Conservation (phyloP, 1,140 invertebrate species). For the Sweltsa coloradensis region DNA sequence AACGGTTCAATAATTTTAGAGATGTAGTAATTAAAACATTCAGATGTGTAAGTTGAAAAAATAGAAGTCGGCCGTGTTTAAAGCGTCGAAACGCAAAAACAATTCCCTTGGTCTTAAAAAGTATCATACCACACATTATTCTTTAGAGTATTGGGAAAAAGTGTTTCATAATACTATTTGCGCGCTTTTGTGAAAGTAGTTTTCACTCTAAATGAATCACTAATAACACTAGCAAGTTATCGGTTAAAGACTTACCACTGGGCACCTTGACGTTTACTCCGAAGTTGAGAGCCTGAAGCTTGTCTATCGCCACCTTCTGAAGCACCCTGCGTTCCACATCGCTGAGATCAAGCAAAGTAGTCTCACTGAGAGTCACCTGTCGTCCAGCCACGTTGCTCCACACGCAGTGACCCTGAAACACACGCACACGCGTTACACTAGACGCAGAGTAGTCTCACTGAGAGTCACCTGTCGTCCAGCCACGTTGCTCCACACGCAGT, state of each 20-base stretch:
- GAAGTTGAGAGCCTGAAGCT: slow-evolving; percentile 75
- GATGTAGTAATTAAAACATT: no score
- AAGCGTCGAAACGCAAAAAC: no score
- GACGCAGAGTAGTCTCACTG: slow-evolving; percentile 50
- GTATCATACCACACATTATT: no score
- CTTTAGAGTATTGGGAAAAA: slow-evolving; percentile 2
- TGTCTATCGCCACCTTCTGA: slow-evolving; percentile 71
- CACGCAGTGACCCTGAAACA: slow-evolving; percentile 60
- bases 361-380: slow-evolving; percentile 56
- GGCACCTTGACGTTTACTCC: slow-evolving; percentile 62
- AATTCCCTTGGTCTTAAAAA: not conserved
- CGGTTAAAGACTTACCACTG: slow-evolving; percentile 47
- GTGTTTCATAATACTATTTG: slow-evolving; percentile 9
- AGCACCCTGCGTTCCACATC: slow-evolving; percentile 71
- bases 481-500: slow-evolving; percentile 70
- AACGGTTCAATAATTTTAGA: no score
- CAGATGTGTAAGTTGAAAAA: no score
- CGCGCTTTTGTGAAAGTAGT: no score
- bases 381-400: slow-evolving; percentile 70
- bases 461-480: slow-evolving; percentile 61
- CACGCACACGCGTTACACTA: no score
- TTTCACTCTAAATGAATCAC: no score
- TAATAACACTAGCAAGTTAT: slow-evolving; percentile 2
- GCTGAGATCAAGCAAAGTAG: slow-evolving; percentile 55
- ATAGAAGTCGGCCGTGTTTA: no score